Evolutionary conservation across 2,113 vertebrate genomes (phyloP).

Genomic region (Boulengeromyrus knoepffleri): DNA sequence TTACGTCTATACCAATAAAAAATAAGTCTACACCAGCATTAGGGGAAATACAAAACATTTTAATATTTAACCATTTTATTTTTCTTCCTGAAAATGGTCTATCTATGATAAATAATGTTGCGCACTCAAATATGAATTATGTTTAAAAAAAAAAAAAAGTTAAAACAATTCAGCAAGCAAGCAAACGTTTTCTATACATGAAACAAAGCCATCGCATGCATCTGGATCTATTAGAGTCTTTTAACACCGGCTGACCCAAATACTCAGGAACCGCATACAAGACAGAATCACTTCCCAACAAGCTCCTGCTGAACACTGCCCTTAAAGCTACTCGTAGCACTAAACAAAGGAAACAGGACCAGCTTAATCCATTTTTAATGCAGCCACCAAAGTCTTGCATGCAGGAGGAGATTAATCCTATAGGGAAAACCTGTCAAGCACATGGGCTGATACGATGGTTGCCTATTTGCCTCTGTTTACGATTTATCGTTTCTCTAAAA

Average conservation of each 20-base stretch:
- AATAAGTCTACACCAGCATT: not conserved
- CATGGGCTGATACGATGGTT: not conserved
- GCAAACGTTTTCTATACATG: not conserved
- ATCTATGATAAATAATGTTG: not conserved
- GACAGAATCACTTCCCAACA: not conserved
- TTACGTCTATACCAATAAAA: not conserved
- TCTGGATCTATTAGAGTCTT: not conserved
- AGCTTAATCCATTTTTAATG: slow-evolving; percentile 15
- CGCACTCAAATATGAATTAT: not conserved
- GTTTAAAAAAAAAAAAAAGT: not conserved
- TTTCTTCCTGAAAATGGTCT: not conserved
- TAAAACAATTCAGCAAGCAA: not conserved
- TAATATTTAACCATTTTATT: not conserved
- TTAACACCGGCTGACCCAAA: not conserved
- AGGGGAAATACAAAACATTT: not conserved
- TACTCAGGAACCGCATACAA: not conserved
- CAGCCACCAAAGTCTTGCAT: not conserved
- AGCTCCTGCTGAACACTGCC: not conserved
- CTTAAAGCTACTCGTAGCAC: not conserved
- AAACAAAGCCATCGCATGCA: not conserved
- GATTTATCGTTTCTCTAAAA: not conserved
- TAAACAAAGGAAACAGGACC: slow-evolving; percentile 14
- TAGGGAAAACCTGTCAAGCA: slow-evolving; percentile 13
- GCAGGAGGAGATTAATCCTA: slow-evolving; percentile 17
- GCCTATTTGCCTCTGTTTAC: not conserved